Percentiles rank a stretch among this genome's conserved stretches.
Evolutionary conservation across 2,797 vertebrate genomes (phyloP).

Genomic region (Varecia variegata): DNA sequence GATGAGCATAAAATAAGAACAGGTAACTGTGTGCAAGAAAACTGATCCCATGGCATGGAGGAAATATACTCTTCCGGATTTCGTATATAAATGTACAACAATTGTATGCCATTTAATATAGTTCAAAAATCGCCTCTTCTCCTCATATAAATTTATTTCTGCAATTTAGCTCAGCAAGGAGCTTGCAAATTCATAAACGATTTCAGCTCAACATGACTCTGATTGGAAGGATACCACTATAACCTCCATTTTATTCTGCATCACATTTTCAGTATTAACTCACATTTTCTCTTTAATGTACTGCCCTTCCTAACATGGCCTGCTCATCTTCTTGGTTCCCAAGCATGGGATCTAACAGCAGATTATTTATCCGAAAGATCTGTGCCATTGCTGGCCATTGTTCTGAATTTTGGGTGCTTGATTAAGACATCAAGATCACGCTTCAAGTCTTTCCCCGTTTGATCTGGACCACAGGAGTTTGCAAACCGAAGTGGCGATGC

Average conservation of each 20-base stretch:
- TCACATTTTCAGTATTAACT: neutral
- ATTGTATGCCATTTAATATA: neutral
- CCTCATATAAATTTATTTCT: conserved; percentile 18
- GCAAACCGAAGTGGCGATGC: neutral
- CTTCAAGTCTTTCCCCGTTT: neutral
- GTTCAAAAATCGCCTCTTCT: conserved; percentile 39
- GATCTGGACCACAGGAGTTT: neutral
- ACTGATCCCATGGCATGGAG: neutral
- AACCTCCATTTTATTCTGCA: conserved; percentile 15
- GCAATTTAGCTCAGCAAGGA: neutral
- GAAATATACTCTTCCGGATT: neutral
- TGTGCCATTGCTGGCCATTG: neutral
- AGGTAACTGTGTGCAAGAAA: neutral
- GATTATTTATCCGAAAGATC: neutral
- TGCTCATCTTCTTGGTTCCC: neutral
- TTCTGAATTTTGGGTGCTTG: neutral
- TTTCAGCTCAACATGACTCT: neutral
- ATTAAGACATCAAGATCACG: neutral
- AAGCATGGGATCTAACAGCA: neutral
- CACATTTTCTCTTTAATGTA: neutral
- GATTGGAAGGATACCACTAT: neutral
- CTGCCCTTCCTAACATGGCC: neutral
- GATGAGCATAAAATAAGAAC: neutral
- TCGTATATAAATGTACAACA: neutral
- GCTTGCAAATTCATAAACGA: conserved; percentile 20